Evolutionary conservation across 2,797 vertebrate genomes (phyloP), one percentile per base, ranked within the genome.

Genomic region (Halcyon leucocephala): DNA sequence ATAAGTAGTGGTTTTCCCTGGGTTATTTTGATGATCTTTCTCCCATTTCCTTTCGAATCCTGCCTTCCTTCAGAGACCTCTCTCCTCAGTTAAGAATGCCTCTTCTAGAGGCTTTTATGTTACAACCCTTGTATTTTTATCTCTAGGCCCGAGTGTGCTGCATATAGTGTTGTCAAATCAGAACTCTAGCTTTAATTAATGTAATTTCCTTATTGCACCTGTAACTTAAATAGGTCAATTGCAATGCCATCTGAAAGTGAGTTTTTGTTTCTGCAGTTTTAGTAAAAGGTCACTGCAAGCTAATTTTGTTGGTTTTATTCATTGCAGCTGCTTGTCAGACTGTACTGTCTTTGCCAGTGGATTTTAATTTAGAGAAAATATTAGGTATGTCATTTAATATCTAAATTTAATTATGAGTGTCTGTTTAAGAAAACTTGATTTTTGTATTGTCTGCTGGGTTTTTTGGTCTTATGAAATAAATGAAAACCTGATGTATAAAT

Each of bases 351-450:
- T 98, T 99, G 96, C 99, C 99, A 93, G 97, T 99, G 97, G 98
- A 98, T 95, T 99, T 99, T 97, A 98, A 99, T 98, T 98, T 99
- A 97, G 99, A 99, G 97, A 99, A 98, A 98, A 83, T 99, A 96
- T 96, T 99, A 83, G 99, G 99, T 99, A 98, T 98, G 98, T 89
- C 26, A 4, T 61, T 5, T 82, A 42, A 31, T 62, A 82, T 64
- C 86, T 96, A 51, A 57, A 81, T 89, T 89, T 89, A 93, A 71
- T 77, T 46, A 85, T 61, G 37, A 39, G n/a, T 66, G 49, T 94
- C 37, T 89, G 74, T 83, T 67, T 82, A 49, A 51, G 44, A 73
- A 89, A 87, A 29, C 9, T 67, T 51, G 1, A 6, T 44, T 95
- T 96, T 95, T 71, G 4, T 67, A 6, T 64, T 83, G 19, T 70